Evolutionary conservation across 2,888 invertebrate genomes (phyloP).

Genomic region (Eupithecia exiguata): DNA sequence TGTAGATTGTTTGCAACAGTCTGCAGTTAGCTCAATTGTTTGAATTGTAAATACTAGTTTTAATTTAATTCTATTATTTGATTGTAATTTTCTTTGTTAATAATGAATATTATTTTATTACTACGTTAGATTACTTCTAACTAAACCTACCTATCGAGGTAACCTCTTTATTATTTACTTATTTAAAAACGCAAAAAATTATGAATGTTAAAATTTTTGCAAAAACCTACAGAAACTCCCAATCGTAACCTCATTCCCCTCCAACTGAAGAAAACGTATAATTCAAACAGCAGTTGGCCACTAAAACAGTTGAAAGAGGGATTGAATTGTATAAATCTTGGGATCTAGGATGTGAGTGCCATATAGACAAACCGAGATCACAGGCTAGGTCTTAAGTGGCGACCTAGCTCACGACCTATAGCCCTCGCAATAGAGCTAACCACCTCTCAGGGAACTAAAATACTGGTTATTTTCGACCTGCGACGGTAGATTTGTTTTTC

Average conservation of each 20-base stretch:
- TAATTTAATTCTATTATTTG: too few relatives aligned
- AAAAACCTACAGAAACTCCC: background rate
- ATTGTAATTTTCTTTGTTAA: too few relatives aligned
- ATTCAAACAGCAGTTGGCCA: constrained; percentile 26
- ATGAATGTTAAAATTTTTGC: background rate
- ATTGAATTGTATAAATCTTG: constrained; percentile 37
- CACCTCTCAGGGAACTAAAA: background rate
- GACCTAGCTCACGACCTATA: constrained; percentile 1
- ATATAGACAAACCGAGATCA: constrained; percentile 24
- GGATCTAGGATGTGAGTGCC: constrained; percentile 29
- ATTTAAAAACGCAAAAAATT: background rate
- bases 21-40: too few relatives aligned
- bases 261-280: constrained; percentile 13
- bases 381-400: constrained; percentile 10
- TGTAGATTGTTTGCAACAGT: too few relatives aligned
- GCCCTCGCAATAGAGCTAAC: background rate
- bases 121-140: too few relatives aligned
- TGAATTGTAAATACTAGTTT: too few relatives aligned
- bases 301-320: constrained; percentile 32
- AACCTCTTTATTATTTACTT: background rate
- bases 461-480: background rate
- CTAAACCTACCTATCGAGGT: background rate
- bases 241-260: background rate
- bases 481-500: background rate
- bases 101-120: too few relatives aligned